These are phyloP conservation scores for Drosophila antonietae DNA, from an alignment of 2,888 invertebrate species.

Conservation along the genomic window DNA sequence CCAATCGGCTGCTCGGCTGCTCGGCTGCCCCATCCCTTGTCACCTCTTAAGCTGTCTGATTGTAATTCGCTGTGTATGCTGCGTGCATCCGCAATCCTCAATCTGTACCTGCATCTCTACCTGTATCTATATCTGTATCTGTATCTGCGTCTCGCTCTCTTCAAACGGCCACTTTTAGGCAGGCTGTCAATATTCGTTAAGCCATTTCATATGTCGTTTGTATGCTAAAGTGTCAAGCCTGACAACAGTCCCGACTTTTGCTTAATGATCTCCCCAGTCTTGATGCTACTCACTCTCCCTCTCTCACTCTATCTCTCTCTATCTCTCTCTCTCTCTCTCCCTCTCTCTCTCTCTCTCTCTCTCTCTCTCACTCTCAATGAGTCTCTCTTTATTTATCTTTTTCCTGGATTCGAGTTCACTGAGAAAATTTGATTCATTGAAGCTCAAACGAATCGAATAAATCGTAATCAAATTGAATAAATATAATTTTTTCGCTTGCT, in stretches of 20 bases:
- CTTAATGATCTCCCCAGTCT: slow-evolving; percentile 69
- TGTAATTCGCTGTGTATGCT: slow-evolving; percentile 44
- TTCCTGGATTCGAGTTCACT: slow-evolving; percentile 17
- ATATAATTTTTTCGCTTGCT: no score
- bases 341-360: neutral
- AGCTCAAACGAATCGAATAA: neutral
- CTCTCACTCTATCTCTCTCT: no score
- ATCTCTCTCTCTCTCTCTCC: neutral
- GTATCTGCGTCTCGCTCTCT: slow-evolving; percentile 37
- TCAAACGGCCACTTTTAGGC: slow-evolving; percentile 76
- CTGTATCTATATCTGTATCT: slow-evolving; percentile 24
- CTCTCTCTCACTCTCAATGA: neutral
- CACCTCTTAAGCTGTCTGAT: slow-evolving; percentile 52
- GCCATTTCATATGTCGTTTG: slow-evolving; percentile 78
- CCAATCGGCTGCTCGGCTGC: neutral
- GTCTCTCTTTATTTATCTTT: neutral
- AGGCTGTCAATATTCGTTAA: slow-evolving; percentile 80
- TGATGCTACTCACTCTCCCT: slow-evolving; percentile 1
- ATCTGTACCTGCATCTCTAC: slow-evolving; percentile 26
- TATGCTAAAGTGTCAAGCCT: slow-evolving; percentile 79
- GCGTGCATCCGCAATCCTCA: slow-evolving; percentile 49
- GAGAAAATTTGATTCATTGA: slow-evolving; percentile 1
- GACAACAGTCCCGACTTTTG: slow-evolving; percentile 78
- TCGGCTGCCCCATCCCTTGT: neutral
- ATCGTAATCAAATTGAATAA: neutral